phyloP scores from a whole-genome alignment of 1,140 invertebrate species.

The Papilio glaucus region DNA sequence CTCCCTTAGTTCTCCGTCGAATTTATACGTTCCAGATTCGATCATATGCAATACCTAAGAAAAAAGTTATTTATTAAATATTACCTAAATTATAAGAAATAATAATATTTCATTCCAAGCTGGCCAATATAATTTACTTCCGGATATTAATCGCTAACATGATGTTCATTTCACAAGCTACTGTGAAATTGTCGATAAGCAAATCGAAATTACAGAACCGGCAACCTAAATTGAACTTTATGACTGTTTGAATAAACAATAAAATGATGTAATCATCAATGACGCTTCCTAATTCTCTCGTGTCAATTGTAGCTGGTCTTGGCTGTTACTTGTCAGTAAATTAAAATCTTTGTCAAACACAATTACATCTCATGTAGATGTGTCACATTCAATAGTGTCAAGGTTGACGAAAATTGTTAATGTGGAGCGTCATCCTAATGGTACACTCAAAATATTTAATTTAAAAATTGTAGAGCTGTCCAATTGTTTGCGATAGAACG shows the following conservation, averaged over 20 bases:
- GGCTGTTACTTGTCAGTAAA: not conserved
- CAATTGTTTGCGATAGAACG: not conserved
- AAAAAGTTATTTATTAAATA: not conserved
- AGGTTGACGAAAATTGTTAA: slow-evolving; percentile 10
- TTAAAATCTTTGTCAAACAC: slow-evolving; percentile 21
- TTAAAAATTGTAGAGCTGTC: not conserved
- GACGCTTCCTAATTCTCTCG: slow-evolving; percentile 3
- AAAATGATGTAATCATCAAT: not conserved
- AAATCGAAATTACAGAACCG: not conserved
- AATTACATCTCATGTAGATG: slow-evolving; percentile 1
- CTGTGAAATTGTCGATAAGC: not conserved
- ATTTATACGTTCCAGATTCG: no score
- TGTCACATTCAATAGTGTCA: slow-evolving; percentile 11
- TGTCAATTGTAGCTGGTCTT: not conserved
- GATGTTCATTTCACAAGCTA: not conserved
- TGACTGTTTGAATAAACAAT: not conserved
- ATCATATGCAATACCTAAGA: no score
- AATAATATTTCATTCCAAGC: no score
- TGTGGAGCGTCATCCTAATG: not conserved
- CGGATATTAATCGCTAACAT: not conserved
- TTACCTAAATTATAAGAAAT: no score
- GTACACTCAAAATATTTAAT: not conserved
- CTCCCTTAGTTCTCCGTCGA: no score
- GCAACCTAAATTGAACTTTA: no score
- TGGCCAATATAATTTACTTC: not conserved